These are phyloP conservation scores for Lamprotornis superbus DNA, from an alignment of 2,113 vertebrate genomes.

Conservation along the genomic window DNA sequence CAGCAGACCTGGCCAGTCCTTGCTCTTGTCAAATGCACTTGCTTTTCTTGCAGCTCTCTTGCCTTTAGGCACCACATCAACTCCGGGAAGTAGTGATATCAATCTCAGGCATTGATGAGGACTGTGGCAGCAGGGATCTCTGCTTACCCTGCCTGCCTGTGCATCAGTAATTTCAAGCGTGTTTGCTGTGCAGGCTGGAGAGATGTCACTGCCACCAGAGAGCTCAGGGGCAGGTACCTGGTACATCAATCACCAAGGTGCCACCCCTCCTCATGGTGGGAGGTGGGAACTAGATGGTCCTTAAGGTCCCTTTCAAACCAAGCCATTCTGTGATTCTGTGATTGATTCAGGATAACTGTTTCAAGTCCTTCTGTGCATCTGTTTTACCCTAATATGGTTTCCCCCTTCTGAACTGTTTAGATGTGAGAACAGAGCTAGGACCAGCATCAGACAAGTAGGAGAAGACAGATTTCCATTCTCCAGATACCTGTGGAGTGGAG, in stretches of 20 bases:
- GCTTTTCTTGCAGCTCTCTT: not conserved
- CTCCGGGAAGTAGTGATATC: not conserved
- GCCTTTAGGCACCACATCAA: not conserved
- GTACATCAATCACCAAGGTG: not conserved
- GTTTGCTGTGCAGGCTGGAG: not conserved
- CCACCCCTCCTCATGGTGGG: not conserved
- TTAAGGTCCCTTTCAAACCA: not conserved
- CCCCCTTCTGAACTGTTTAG: not conserved
- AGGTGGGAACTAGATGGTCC: not conserved
- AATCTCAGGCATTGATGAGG: not conserved
- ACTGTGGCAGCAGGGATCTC: not conserved
- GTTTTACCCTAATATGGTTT: not conserved
- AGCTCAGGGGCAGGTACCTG: too few species aligned
- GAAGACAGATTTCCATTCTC: not conserved
- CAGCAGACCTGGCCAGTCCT: not conserved
- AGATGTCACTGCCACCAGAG: not conserved
- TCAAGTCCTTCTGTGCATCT: not conserved
- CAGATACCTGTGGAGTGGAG: not conserved
- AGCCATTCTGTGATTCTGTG: not conserved
- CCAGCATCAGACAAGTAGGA: not conserved
- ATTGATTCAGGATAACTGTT: not conserved
- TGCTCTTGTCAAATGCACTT: not conserved
- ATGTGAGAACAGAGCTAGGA: not conserved
- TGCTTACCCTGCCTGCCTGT: not conserved
- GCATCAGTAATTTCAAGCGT: fast-evolving